Base-by-base conservation (phyloP, 2,888 invertebrate species). In the Phasia obesa region DNA sequence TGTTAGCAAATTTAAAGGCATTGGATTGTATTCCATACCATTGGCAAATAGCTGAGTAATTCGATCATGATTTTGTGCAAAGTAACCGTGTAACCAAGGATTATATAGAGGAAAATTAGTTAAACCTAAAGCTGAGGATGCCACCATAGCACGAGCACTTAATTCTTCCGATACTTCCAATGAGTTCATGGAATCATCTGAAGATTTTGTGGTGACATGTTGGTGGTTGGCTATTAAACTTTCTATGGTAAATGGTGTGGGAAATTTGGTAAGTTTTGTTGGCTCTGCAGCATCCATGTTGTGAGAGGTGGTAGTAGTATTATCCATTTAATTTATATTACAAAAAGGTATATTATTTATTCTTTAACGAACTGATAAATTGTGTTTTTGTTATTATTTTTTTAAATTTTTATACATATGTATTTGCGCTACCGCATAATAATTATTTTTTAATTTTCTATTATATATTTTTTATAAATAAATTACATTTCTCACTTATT, bases 191-290 rank as follows among this genome's bases (percentile, higher is more conserved):
- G 78, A 77, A 53, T 49, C 59, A 13, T 69, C 59, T 25, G 65
- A 25, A 38, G 73, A 69, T 75, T 62, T 80, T 77, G 69, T 42
- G 17, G 81, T 47, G 57, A 60, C 83, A 51, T 73, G 31, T 38
- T 76, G 75, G n/a, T 81, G 89, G 84, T 88, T 90, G 35, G 91
- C 89, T 83, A 91, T 91, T 79, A 91, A 85, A 84, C 89, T 91
- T 86, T 91, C 91, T 75, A 91, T 91, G 17, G 91, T 91, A 84
- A 91, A 91, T n/a, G 91, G 90, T 79, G 91, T 91, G 5, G 91
- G 88, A 81, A 90, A 88, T 51, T 88, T 90, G 35, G 87, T 87
- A 62, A 90, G 74, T 84, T 89, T 88, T 27, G 86, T 86, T 51
- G 85, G 75, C 19, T 80, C 76, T 42, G 78, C 83, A 9, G 85